A percentile compares a stretch with the other conserved stretches of the same genome.
phyloP scores from a whole-genome alignment of 2,113 vertebrate species.

The Chaetodon auriga region DNA sequence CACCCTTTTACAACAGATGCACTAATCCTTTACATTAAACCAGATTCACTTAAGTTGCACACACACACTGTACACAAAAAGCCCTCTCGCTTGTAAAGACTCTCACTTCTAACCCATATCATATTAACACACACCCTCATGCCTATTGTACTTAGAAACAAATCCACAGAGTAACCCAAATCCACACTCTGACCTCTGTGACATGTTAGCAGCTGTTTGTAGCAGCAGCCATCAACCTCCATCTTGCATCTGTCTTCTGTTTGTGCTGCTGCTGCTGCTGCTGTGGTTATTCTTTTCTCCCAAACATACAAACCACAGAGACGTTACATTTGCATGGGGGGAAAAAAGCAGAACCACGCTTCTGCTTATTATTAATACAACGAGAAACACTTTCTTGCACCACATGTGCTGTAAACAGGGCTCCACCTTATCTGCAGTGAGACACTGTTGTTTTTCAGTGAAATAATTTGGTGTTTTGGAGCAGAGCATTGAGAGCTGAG shows the following conservation, averaged over 20 bases:
- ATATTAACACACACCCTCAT: constrained; percentile 36
- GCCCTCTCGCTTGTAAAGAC: constrained; percentile 36
- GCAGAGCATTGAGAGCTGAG: not conserved
- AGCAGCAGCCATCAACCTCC: constrained; percentile 23
- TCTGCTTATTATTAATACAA: not conserved
- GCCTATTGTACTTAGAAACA: constrained; percentile 48
- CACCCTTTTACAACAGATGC: constrained; percentile 54
- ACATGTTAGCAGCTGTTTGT: constrained; percentile 59
- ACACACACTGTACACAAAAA: constrained; percentile 42
- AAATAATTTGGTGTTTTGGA: constrained; percentile 40
- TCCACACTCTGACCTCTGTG: constrained; percentile 45
- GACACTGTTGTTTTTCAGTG: constrained; percentile 26
- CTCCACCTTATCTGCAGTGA: not conserved
- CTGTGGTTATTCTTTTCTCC: not conserved
- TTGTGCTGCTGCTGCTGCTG: not conserved
- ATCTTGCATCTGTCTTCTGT: constrained; percentile 35
- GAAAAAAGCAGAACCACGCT: not conserved
- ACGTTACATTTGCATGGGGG: not conserved
- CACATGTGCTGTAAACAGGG: not conserved
- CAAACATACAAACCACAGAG: not conserved
- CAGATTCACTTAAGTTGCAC: constrained; percentile 53
- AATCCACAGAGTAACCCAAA: constrained; percentile 47
- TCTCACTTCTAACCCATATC: constrained; percentile 50
- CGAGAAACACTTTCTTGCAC: not conserved
- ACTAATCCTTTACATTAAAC: constrained; percentile 72